Evolutionary conservation across 2,113 vertebrate species (phyloP).

Genomic region (Podiceps cristatus): DNA sequence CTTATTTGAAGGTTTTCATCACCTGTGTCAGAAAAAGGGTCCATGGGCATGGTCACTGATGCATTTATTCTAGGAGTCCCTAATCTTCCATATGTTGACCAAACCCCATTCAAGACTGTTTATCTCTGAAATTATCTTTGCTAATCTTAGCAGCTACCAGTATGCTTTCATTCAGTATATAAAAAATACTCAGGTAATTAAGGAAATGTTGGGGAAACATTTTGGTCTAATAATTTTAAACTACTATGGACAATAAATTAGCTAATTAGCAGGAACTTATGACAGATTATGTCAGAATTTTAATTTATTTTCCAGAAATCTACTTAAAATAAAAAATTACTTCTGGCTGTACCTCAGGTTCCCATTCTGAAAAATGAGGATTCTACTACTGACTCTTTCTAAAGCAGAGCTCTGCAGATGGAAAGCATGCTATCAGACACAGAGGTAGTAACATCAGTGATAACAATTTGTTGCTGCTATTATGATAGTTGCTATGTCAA

Average conservation of each 20-base stretch:
- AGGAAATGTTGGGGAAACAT: neutral
- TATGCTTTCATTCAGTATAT: neutral
- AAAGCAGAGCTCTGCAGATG: neutral
- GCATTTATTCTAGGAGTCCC: slow-evolving; percentile 33
- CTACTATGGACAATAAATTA: neutral
- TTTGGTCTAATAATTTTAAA: neutral
- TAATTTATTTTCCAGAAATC: slow-evolving; percentile 19
- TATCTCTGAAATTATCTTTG: neutral
- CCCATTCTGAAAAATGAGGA: neutral
- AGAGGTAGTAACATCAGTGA: neutral
- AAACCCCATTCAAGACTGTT: neutral
- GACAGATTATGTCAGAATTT: neutral
- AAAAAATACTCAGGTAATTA: neutral
- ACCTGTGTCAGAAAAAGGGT: neutral
- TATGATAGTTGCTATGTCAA: slow-evolving; percentile 28
- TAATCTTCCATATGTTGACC: neutral
- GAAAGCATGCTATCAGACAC: neutral
- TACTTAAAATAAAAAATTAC: neutral
- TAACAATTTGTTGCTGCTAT: slow-evolving; percentile 19
- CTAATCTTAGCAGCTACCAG: neutral
- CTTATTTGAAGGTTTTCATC: neutral
- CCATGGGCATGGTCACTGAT: neutral
- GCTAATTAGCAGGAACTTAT: neutral
- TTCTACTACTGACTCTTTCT: neutral
- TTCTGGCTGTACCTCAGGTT: neutral